Evolutionary conservation across 2,888 invertebrate genomes (phyloP).

Genomic region (Trisateles emortualis): DNA sequence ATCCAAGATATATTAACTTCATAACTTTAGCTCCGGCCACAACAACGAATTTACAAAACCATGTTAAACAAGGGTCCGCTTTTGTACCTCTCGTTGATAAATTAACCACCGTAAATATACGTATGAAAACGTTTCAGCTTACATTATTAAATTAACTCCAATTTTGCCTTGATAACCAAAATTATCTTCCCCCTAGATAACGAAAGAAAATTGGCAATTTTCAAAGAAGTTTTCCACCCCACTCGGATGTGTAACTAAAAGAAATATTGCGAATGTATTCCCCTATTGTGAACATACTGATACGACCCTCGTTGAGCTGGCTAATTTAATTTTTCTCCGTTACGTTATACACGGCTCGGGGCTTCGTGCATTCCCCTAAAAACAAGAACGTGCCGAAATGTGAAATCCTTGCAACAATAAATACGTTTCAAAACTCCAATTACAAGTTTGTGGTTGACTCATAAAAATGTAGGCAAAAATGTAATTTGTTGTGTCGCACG

Average conservation of each 20-base stretch:
- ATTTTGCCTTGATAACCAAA: conserved; percentile 35
- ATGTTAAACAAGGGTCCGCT: conserved; percentile 2
- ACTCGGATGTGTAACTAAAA: conserved; percentile 51
- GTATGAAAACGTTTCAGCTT: conserved; percentile 33
- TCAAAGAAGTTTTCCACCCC: conserved; percentile 43
- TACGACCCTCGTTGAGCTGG: conserved; percentile 40
- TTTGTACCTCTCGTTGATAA: conserved; percentile 1
- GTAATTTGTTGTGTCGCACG: neutral
- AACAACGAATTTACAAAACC: conserved; percentile 9
- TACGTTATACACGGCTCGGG: conserved; percentile 34
- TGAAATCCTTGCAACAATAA: conserved; percentile 34
- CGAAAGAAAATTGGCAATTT: conserved; percentile 50
- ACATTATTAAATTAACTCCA: conserved; percentile 41
- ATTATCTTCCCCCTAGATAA: conserved; percentile 40
- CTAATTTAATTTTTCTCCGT: conserved; percentile 50
- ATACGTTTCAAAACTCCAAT: conserved; percentile 32
- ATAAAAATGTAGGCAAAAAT: neutral
- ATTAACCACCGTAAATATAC: neutral
- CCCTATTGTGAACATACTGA: conserved; percentile 44
- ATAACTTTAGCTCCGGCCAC: conserved; percentile 15
- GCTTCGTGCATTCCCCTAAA: conserved; percentile 30
- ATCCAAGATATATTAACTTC: conserved; percentile 11
- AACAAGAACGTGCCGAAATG: conserved; percentile 44
- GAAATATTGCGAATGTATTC: conserved; percentile 55
- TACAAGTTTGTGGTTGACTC: conserved; percentile 25